phyloP scores from a whole-genome alignment of 2,113 vertebrate species.

The Podarcis muralis region DNA sequence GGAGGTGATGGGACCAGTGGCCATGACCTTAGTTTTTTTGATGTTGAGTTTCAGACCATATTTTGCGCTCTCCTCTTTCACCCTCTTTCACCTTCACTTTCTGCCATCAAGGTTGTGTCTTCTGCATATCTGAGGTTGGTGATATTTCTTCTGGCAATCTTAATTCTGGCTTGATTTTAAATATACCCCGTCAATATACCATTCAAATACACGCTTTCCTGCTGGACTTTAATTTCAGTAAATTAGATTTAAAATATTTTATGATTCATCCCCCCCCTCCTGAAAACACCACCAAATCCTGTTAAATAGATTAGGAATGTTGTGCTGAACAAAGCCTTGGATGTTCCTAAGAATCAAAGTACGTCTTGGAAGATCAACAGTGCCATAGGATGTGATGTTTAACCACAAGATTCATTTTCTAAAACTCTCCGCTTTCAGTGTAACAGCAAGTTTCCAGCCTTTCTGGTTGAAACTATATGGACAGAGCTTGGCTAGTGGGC shows the following conservation, averaged over 20 bases:
- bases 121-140: too few relatives aligned
- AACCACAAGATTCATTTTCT: neutral
- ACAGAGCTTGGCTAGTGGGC: neutral
- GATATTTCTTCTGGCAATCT: too few relatives aligned
- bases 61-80: too few relatives aligned
- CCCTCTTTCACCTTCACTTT: too few relatives aligned
- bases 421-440: neutral
- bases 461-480: neutral
- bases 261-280: neutral
- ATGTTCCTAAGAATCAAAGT: constrained; percentile 26
- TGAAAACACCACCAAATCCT: neutral
- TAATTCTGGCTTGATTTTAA: too few relatives aligned
- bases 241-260: neutral
- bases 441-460: neutral
- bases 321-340: neutral
- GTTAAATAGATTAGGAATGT: neutral
- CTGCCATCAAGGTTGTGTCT: too few relatives aligned
- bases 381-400: neutral
- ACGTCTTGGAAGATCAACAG: neutral
- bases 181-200: neutral
- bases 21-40: too few relatives aligned
- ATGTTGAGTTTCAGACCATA: too few relatives aligned
- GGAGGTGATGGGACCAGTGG: too few relatives aligned
- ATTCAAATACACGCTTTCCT: neutral
- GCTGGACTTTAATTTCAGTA: neutral